phyloP scores from a whole-genome alignment of 2,797 vertebrate species.

The Cryptoprocta ferox region DNA sequence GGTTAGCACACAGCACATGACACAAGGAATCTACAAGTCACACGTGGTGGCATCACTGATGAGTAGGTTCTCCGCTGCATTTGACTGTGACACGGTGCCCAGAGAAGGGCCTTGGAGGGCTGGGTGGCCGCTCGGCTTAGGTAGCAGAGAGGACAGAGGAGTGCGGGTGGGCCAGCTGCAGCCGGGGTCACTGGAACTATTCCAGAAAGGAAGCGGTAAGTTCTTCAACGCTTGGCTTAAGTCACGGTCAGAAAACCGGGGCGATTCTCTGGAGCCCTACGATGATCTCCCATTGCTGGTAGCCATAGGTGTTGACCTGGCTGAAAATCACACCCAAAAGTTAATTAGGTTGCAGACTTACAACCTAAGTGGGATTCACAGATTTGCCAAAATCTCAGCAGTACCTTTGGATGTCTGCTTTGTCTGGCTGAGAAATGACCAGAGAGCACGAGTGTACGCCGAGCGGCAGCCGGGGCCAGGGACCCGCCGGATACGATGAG shows the following conservation, averaged over 20 bases:
- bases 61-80: background rate
- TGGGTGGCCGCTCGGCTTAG: background rate
- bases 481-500: background rate
- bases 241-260: background rate
- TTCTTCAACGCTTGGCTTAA: background rate
- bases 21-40: background rate
- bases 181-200: background rate
- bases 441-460: background rate
- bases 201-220: background rate
- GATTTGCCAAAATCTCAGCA: background rate
- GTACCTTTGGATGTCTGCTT: background rate
- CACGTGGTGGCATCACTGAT: fast-evolving
- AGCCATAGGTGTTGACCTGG: background rate
- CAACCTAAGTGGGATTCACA: background rate
- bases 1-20: background rate
- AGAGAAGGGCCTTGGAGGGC: background rate
- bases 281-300: background rate
- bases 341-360: background rate
- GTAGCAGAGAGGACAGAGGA: background rate
- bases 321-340: background rate
- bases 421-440: background rate
- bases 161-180: background rate
- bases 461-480: background rate
- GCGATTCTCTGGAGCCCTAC: background rate
- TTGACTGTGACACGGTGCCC: background rate